Conservation (phyloP, 2,888 invertebrate species). For the Lycophotia porphyrea region DNA sequence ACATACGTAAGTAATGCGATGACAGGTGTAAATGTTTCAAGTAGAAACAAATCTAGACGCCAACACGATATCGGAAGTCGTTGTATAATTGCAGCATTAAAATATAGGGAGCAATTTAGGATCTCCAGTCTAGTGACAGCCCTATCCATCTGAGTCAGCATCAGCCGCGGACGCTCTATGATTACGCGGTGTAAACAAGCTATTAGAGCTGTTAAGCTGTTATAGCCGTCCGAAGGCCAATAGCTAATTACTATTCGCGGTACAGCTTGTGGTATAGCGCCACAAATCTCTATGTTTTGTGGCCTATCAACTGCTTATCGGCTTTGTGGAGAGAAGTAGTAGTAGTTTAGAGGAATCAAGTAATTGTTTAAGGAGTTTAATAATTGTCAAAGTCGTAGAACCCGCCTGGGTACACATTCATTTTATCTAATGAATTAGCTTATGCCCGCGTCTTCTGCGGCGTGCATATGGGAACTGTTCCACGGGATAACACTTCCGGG, state of each 20-base stretch:
- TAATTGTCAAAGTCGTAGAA: not conserved
- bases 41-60: not conserved
- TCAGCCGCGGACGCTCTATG: slow-evolving; percentile 26
- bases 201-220: slow-evolving; percentile 58
- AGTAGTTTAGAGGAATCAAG: slow-evolving; percentile 4
- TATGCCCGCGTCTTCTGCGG: too few relatives aligned
- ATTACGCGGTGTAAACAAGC: slow-evolving; percentile 67
- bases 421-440: not conserved
- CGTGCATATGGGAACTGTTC: too few relatives aligned
- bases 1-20: not conserved
- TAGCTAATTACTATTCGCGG: slow-evolving; percentile 47
- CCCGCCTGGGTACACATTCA: not conserved
- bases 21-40: not conserved
- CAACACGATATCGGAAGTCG: not conserved
- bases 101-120: too few relatives aligned
- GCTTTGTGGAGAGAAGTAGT: not conserved
- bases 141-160: slow-evolving; percentile 42
- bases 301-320: slow-evolving; percentile 4
- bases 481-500: too few relatives aligned
- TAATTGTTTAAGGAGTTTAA: not conserved
- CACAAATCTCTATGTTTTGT: slow-evolving; percentile 28
- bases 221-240: slow-evolving; percentile 39
- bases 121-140: slow-evolving; percentile 32
- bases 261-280: not conserved
- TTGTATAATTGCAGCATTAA: not conserved